phyloP scores from a whole-genome alignment of 2,797 vertebrate genomes.

The Clamator glandarius region DNA sequence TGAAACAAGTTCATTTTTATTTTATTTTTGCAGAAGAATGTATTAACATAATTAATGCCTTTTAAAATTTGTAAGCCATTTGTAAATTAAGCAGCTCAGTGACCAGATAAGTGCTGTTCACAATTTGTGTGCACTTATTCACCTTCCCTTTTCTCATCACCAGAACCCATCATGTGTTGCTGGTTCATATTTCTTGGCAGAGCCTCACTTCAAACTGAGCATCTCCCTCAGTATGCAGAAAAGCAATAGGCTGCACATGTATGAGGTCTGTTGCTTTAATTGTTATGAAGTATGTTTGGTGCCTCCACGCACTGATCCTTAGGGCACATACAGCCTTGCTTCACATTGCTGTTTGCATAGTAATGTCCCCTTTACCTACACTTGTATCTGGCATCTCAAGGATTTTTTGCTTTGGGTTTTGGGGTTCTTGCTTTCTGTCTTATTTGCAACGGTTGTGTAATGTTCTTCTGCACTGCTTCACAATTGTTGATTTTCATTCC shows the following conservation, averaged over 20 bases:
- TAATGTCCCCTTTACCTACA: not conserved
- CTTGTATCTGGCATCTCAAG: not conserved
- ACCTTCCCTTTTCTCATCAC: conserved; percentile 4
- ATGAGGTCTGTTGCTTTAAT: not conserved
- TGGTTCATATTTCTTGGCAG: not conserved
- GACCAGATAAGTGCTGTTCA: conserved; percentile 38
- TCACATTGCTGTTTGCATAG: not conserved
- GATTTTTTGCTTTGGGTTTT: not conserved
- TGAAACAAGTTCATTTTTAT: conserved; percentile 41
- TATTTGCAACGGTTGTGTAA: conserved; percentile 38
- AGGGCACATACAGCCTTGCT: not conserved
- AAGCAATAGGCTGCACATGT: not conserved
- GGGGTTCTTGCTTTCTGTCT: not conserved
- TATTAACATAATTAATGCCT: conserved; percentile 58
- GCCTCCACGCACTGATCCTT: not conserved
- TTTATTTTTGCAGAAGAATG: conserved; percentile 24
- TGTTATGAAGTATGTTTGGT: not conserved
- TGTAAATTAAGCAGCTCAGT: conserved; percentile 55
- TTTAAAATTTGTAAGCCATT: conserved; percentile 57
- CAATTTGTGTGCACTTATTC: conserved; percentile 12
- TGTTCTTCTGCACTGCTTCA: conserved; percentile 21
- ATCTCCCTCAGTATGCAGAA: not conserved
- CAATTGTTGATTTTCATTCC: conserved; percentile 53
- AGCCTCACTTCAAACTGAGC: conserved; percentile 1
- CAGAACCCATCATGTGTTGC: not conserved